These are phyloP conservation scores for Fragum whitleyi DNA, from an alignment of 2,888 invertebrate species.

Conservation along the genomic window DNA sequence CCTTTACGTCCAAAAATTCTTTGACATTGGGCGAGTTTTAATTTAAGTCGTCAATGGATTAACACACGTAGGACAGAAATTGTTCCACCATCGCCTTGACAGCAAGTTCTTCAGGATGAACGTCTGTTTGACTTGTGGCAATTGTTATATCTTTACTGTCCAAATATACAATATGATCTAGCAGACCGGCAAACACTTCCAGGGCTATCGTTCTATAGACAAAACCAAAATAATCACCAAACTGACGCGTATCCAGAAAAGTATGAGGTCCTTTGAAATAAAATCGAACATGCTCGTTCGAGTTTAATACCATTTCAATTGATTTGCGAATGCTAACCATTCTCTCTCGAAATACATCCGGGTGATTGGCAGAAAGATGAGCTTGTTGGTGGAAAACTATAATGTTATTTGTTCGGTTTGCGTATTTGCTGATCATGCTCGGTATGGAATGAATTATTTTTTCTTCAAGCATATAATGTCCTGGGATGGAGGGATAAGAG, in stretches of 20 bases:
- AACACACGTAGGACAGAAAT: conserved; percentile 19
- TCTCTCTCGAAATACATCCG: neutral
- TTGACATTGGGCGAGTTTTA: no score
- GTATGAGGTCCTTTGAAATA: conserved; percentile 24
- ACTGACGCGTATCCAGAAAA: neutral
- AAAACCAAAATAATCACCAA: conserved; percentile 25
- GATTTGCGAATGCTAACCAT: neutral
- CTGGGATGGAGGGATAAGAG: neutral
- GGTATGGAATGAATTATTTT: neutral
- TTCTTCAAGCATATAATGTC: neutral
- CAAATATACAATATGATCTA: conserved; percentile 17
- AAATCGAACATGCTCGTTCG: neutral
- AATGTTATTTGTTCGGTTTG: neutral
- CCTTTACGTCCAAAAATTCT: no score
- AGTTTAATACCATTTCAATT: neutral
- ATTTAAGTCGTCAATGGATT: no score
- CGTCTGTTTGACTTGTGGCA: neutral
- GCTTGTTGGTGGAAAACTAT: neutral
- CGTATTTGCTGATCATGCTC: neutral
- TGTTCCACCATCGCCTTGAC: neutral
- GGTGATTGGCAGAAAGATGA: conserved; percentile 5
- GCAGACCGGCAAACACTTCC: conserved; percentile 10
- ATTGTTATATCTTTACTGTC: conserved; percentile 25
- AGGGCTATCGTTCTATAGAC: neutral
- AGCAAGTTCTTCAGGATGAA: neutral